Conservation (phyloP, 1,140 invertebrate species). For the Physella acuta region DNA sequence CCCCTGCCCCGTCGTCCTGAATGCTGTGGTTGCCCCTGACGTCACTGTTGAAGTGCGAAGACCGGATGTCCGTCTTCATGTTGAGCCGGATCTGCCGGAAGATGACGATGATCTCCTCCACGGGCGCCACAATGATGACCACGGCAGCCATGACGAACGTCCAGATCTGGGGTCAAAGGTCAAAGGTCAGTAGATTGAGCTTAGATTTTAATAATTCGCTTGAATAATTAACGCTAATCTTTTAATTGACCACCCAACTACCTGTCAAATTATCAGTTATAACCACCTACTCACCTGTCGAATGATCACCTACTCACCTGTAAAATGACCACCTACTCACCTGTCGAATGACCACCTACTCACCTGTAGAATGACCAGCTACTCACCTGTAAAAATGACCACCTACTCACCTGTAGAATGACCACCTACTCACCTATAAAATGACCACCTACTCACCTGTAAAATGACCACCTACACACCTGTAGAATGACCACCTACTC, state of each 20-base stretch:
- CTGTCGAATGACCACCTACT: neutral
- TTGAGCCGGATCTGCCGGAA: constrained; percentile 30
- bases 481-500: neutral
- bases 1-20: constrained; percentile 9
- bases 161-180: constrained; percentile 24
- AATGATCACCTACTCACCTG: neutral
- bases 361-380: neutral
- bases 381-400: constrained; percentile 30
- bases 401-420: no score
- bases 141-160: constrained; percentile 37
- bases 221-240: no score
- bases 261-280: no score
- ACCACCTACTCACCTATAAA: neutral
- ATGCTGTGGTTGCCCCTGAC: constrained; percentile 9
- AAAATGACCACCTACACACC: neutral
- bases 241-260: neutral
- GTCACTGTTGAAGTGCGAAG: neutral
- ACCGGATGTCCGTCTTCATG: constrained; percentile 5
- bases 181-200: neutral
- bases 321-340: neutral
- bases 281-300: neutral
- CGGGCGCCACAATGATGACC: constrained; percentile 38
- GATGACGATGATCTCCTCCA: constrained; percentile 42
- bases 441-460: neutral
- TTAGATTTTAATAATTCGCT: neutral